Conservation (phyloP, 1,140 invertebrate species). For the Halyomorpha halys region DNA sequence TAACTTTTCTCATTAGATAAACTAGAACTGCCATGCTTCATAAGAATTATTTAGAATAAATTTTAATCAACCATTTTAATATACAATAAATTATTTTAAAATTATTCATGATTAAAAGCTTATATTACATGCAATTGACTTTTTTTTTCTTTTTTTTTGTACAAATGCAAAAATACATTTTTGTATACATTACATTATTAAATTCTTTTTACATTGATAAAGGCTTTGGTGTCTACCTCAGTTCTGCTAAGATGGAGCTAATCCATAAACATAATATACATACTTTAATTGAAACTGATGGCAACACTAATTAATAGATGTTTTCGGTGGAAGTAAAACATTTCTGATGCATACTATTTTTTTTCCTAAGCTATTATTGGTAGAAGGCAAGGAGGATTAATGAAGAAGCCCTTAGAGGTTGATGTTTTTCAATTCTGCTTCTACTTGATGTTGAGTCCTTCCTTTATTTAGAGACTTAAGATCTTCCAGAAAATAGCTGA, state of each 20-base stretch:
- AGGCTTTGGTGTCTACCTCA: conserved; percentile 11
- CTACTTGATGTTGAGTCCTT: too few species aligned
- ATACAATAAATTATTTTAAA: conserved; percentile 7
- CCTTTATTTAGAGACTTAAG: conserved; percentile 38
- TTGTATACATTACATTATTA: conserved; percentile 16
- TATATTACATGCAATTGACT: conserved; percentile 28
- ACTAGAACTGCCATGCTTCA: background rate
- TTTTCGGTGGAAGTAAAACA: too few species aligned
- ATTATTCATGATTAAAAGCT: conserved; percentile 19
- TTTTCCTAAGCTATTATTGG: too few species aligned
- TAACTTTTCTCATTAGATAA: background rate
- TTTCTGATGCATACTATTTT: too few species aligned
- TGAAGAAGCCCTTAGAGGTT: too few species aligned
- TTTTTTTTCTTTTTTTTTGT: conserved; percentile 18
- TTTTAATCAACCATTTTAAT: conserved; percentile 10
- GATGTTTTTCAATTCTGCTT: too few species aligned
- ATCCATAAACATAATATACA: conserved; percentile 1
- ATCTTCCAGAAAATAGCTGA: conserved; percentile 59
- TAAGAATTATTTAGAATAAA: conserved; percentile 2
- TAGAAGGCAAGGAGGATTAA: too few species aligned
- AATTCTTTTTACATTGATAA: conserved; percentile 17
- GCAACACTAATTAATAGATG: too few species aligned
- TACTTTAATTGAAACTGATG: background rate
- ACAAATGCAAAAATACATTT: conserved; percentile 24
- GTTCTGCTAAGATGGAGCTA: conserved; percentile 6